phyloP scores from a whole-genome alignment of 2,888 invertebrate genomes.

The Athetis lepigone region DNA sequence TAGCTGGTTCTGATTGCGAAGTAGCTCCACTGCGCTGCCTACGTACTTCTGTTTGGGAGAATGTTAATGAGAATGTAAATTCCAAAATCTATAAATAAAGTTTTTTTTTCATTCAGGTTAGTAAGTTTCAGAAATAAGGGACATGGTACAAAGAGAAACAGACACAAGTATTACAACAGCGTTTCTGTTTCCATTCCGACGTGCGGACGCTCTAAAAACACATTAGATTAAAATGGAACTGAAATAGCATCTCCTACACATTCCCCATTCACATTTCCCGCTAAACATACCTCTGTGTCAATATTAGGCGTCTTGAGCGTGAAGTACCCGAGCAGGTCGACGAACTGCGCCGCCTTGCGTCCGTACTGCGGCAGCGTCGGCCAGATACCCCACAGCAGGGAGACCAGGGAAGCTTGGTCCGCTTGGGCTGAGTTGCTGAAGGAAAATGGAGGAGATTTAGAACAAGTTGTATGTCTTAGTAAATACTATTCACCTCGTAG shows the following conservation, averaged over 20 bases:
- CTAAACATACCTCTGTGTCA: slow-evolving; percentile 89
- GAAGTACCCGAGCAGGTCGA: slow-evolving; percentile 98
- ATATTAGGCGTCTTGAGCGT: slow-evolving; percentile 95
- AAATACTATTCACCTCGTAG: neutral
- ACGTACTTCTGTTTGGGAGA: slow-evolving; percentile 92
- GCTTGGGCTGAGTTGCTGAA: slow-evolving; percentile 93
- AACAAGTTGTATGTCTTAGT: no score
- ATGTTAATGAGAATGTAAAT: neutral
- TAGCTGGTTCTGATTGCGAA: slow-evolving; percentile 96
- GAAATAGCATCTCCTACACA: neutral
- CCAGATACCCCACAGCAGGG: slow-evolving; percentile 97
- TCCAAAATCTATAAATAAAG: no score
- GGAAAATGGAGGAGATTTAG: neutral
- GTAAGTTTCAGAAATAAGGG: no score
- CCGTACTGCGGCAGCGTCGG: slow-evolving; percentile 97
- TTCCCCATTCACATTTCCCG: no score
- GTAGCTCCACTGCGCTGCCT: slow-evolving; percentile 95
- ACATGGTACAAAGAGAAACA: no score
- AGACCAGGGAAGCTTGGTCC: slow-evolving; percentile 95
- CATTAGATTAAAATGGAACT: no score
- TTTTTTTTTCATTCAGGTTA: no score
- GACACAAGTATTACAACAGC: no score
- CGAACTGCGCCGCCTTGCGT: slow-evolving; percentile 98
- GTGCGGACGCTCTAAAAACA: no score
- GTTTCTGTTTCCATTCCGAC: no score